Conservation (phyloP, 2,113 vertebrate species). For the Parus major region DNA sequence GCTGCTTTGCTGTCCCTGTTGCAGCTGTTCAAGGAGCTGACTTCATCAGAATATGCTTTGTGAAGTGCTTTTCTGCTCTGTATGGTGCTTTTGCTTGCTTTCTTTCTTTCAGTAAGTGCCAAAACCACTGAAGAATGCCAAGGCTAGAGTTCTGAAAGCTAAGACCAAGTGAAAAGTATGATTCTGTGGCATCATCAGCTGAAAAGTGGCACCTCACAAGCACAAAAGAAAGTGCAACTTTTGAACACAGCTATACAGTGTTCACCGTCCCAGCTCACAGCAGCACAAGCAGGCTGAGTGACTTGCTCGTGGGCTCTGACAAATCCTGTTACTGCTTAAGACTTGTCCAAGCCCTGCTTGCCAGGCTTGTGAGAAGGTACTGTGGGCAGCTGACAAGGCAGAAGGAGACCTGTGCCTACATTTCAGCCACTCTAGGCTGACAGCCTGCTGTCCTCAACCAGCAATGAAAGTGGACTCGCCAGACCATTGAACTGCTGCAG, state of each 20-base stretch:
- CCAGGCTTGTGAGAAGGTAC: background rate
- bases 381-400: background rate
- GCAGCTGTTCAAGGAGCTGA: slow-evolving; percentile 40
- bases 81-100: slow-evolving; percentile 8
- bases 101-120: slow-evolving; percentile 30
- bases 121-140: slow-evolving; percentile 38
- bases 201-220: background rate
- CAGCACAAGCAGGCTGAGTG: background rate
- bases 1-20: background rate
- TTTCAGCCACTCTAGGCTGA: background rate
- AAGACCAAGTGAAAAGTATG: background rate
- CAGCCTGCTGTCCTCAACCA: background rate
- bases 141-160: slow-evolving; percentile 32
- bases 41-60: slow-evolving; percentile 39
- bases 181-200: background rate
- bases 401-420: background rate
- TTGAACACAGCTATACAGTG: background rate
- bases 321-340: background rate
- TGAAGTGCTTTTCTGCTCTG: slow-evolving; percentile 35
- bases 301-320: background rate
- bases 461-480: background rate
- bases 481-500: background rate
- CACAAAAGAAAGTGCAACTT: background rate
- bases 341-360: background rate
- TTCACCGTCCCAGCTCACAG: background rate